phyloP scores from a whole-genome alignment of 1,140 invertebrate genomes.

The Maconellicoccus hirsutus region DNA sequence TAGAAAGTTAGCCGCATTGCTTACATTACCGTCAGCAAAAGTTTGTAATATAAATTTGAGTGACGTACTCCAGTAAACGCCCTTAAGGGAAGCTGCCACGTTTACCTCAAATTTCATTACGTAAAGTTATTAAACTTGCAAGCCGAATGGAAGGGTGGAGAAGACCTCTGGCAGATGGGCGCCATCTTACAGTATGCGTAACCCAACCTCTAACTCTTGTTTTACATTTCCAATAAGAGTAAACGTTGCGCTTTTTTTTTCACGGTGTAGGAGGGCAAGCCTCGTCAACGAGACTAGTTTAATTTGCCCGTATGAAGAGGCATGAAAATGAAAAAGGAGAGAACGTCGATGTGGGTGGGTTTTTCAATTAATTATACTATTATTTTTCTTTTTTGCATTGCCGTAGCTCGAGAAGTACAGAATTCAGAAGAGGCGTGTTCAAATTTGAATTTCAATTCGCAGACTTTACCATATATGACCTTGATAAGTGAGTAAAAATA shows the following conservation, averaged over 20 bases:
- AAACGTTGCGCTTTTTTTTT: background rate
- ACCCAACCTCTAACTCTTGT: background rate
- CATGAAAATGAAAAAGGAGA: no score
- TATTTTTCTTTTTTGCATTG: slow-evolving; percentile 22
- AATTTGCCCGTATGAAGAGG: no score
- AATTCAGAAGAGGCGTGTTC: slow-evolving; percentile 40
- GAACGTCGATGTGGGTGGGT: no score
- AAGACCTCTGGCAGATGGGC: background rate
- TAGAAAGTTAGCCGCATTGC: slow-evolving; percentile 7
- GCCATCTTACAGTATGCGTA: background rate
- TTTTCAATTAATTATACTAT: no score
- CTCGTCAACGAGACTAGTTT: no score
- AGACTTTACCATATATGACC: slow-evolving; percentile 34
- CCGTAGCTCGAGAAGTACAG: slow-evolving; percentile 28
- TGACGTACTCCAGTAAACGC: background rate
- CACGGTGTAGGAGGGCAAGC: no score
- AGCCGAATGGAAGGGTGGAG: background rate
- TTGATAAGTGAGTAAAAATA: slow-evolving; percentile 36
- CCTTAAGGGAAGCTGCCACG: background rate
- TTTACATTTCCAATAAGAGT: background rate
- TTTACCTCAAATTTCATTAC: background rate
- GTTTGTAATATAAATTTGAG: slow-evolving; percentile 9
- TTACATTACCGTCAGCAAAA: background rate
- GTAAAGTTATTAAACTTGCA: background rate
- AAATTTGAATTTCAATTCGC: slow-evolving; percentile 34